Conservation (phyloP, 2,888 invertebrate species). For the Teleiodes luculella region DNA sequence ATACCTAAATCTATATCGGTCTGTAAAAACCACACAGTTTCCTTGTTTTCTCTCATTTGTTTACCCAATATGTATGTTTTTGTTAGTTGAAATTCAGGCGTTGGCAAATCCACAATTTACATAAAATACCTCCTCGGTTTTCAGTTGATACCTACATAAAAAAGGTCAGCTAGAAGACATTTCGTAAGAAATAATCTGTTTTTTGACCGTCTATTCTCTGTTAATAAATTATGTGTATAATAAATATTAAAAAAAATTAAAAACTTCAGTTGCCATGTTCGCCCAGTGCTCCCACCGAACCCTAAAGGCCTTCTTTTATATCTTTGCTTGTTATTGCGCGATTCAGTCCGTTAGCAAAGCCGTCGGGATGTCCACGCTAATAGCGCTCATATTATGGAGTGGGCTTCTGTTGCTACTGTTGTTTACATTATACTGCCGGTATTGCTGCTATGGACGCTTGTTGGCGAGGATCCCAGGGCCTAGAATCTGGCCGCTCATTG, state of each 20-base stretch:
- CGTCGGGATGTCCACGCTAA: background rate
- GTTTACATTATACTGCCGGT: conserved; percentile 1
- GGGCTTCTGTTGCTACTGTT: background rate
- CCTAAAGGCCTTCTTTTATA: background rate
- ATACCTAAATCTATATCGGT: too few relatives aligned
- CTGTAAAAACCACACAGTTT: too few relatives aligned
- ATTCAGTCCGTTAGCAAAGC: background rate
- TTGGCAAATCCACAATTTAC: too few relatives aligned
- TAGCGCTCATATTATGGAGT: background rate
- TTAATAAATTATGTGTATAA: too few relatives aligned
- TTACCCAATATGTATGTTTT: too few relatives aligned
- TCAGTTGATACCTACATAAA: too few relatives aligned
- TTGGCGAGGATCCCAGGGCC: conserved; percentile 11
- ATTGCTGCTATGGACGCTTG: conserved; percentile 1
- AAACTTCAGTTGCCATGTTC: background rate
- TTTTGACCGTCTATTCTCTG: too few relatives aligned
- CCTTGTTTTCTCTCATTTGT: too few relatives aligned
- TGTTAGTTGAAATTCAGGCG: too few relatives aligned
- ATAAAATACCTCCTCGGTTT: too few relatives aligned
- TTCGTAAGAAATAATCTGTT: too few relatives aligned
- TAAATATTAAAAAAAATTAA: background rate
- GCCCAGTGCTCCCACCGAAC: background rate
- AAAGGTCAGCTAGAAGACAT: too few relatives aligned
- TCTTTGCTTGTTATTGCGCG: background rate
- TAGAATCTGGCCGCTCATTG: background rate